A percentile compares a stretch with the other conserved stretches of the same genome.
These are phyloP conservation scores for Scaptomyza pallida DNA, from an alignment of 1,140 invertebrate genomes.

Conservation along the genomic window DNA sequence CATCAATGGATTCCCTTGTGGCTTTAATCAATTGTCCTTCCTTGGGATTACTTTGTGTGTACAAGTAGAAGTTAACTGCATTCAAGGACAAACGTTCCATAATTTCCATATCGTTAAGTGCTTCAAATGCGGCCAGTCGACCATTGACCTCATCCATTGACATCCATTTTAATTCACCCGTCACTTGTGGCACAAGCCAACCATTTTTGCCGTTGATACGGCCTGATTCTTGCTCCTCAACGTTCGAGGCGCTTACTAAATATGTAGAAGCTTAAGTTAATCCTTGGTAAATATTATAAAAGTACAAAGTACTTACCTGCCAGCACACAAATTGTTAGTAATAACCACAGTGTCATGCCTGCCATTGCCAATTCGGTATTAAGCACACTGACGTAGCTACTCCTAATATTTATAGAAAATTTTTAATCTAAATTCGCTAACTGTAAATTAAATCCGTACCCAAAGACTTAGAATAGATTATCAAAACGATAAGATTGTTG, in stretches of 20 bases:
- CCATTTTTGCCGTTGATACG: conserved; percentile 53
- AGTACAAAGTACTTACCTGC: conserved; percentile 54
- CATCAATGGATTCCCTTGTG: conserved; percentile 42
- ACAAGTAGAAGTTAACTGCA: conserved; percentile 59
- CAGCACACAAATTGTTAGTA: conserved; percentile 55
- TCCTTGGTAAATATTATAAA: background rate
- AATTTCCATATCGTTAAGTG: conserved; percentile 29
- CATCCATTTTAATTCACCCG: conserved; percentile 50
- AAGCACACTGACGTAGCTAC: background rate
- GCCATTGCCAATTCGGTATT: conserved; percentile 39
- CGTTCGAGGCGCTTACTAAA: conserved; percentile 49
- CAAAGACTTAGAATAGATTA: conserved; percentile 18
- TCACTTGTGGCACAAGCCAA: conserved; percentile 60
- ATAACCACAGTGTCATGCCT: conserved; percentile 61
- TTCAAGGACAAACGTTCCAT: conserved; percentile 46
- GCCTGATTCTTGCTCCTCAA: conserved; percentile 34
- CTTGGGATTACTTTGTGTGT: conserved; percentile 54
- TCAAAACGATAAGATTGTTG: conserved; percentile 21
- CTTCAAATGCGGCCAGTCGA: conserved; percentile 45
- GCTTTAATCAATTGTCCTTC: conserved; percentile 43
- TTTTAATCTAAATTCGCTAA: background rate
- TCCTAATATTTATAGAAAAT: conserved; percentile 55
- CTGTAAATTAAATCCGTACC: conserved; percentile 31
- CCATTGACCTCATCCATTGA: conserved; percentile 32
- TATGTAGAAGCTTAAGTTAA: background rate